These are phyloP conservation scores for Anaspis maculata DNA, from an alignment of 2,888 invertebrate species.

Conservation along the genomic window DNA sequence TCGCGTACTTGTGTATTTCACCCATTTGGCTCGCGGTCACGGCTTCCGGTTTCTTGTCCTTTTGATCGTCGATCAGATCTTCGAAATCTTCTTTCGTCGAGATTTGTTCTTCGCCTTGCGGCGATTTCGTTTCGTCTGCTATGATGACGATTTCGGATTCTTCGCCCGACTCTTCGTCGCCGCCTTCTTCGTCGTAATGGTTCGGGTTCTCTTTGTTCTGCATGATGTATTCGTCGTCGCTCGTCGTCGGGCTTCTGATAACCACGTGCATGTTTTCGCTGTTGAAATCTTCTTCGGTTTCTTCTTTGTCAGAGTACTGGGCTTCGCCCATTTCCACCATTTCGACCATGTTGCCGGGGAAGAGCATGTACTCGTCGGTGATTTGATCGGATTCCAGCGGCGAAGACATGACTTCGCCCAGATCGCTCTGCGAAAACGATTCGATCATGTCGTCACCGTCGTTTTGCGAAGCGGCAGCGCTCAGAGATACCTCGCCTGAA, in stretches of 20 bases:
- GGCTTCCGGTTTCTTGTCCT: constrained; percentile 39
- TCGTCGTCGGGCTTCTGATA: constrained; percentile 41
- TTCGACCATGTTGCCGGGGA: constrained; percentile 52
- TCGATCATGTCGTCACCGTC: constrained; percentile 53
- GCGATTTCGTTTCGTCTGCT: constrained; percentile 51
- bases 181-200: constrained; percentile 44
- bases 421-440: constrained; percentile 46
- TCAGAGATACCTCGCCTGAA: constrained; percentile 50
- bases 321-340: constrained; percentile 50
- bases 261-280: constrained; percentile 33
- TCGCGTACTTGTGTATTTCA: constrained; percentile 37
- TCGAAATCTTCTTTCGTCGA: constrained; percentile 60
- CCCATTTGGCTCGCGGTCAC: constrained; percentile 32
- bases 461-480: constrained; percentile 50
- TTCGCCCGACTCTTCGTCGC: constrained; percentile 43
- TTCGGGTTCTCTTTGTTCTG: constrained; percentile 40
- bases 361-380: constrained; percentile 55
- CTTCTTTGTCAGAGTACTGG: constrained; percentile 47
- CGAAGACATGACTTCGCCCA: constrained; percentile 53
- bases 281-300: constrained; percentile 31
- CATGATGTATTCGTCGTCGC: constrained; percentile 39
- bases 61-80: constrained; percentile 54
- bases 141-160: constrained; percentile 57
- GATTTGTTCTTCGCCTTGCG: constrained; percentile 56
- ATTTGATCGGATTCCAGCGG: constrained; percentile 50